Percentiles rank a stretch among this genome's conserved stretches.
These are phyloP conservation scores for Nipponacmea schrenckii DNA, from an alignment of 2,888 invertebrate species.

Conservation along the genomic window DNA sequence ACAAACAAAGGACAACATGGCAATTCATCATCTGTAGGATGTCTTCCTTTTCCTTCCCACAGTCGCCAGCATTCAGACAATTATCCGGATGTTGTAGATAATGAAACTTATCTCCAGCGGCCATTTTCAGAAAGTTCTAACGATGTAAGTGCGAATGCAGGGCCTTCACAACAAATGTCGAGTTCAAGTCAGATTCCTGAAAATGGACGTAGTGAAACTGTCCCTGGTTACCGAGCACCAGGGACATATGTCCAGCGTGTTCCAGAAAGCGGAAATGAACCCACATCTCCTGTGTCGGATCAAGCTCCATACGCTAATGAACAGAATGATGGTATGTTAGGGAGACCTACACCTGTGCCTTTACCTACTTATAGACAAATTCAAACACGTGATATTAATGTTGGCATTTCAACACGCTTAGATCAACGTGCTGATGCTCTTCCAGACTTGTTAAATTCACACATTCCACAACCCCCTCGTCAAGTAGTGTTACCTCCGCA, in stretches of 20 bases:
- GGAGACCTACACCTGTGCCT: conserved; percentile 6
- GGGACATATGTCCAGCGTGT: not conserved
- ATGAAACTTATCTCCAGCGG: conserved; percentile 23
- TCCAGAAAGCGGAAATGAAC: not conserved
- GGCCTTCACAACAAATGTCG: not conserved
- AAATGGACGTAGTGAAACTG: not conserved
- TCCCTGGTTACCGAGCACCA: conserved; percentile 16
- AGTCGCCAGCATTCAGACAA: conserved; percentile 20
- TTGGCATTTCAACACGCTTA: conserved; percentile 33
- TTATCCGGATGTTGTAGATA: conserved; percentile 27
- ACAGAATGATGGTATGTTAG: not conserved
- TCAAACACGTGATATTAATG: conserved; percentile 42
- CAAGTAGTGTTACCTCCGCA: conserved; percentile 23
- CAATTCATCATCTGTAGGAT: conserved; percentile 9
- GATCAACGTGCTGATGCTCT: conserved; percentile 42
- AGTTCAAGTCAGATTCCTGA: not conserved
- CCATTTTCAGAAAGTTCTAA: conserved; percentile 23
- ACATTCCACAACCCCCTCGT: conserved; percentile 36
- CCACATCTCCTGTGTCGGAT: not conserved
- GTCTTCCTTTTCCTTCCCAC: conserved; percentile 17
- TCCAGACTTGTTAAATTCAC: conserved; percentile 60
- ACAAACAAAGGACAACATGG: conserved; percentile 4
- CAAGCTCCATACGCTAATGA: not conserved
- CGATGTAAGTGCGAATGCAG: conserved; percentile 13
- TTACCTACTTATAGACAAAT: conserved; percentile 32